Base-by-base conservation (phyloP, 2,113 vertebrate genomes). In the Pseudorhombus dupliciocellatus region DNA sequence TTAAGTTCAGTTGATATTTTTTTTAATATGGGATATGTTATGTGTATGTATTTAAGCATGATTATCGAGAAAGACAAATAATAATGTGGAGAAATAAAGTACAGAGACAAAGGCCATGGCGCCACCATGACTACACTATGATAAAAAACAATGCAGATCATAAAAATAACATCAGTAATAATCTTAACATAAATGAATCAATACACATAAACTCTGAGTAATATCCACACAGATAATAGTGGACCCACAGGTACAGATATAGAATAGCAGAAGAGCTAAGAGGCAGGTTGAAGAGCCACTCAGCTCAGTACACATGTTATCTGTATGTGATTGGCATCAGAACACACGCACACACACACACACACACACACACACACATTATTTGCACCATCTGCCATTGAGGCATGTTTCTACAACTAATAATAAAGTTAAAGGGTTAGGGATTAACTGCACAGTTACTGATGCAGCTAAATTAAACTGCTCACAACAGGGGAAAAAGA, bases 341-440 rank as follows among this genome's bases (percentile, higher is more conserved):
- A 4, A 44, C 42, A 44, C 0, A 44, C 16, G 18, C 42, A 44
- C 42, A 44, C 6, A 44, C 42, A 44, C 42, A 18, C 42, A 46
- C 42, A 46, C 42, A 44, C 40, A 44, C 42, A 44, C 42, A 37
- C 34, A 37, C 34, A 64, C 64, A 73, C 59, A 64, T 37, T 15
- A 15, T 28, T 4, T 18, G n/a, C 24, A 34, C 65, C 20, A 79
- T 77, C 61, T 86, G 74, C 74, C 66, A 66, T 34, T 10, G 6
- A 70, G 40, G 57, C n/a, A 4, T 75, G 80, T 74, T 80, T 77
- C 22, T n/a, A 26, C 54, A 53, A 9, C 65, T 79, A 84, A 86
- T 86, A 85, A 86, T 77, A 74, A 70, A 88, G 80, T 86, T 88
- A 83, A 88, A 79, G 74, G 84, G 26, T 89, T 53, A 88, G 34